These are phyloP conservation scores for Vidua chalybeata DNA, from an alignment of 2,113 vertebrate species.

Conservation along the genomic window DNA sequence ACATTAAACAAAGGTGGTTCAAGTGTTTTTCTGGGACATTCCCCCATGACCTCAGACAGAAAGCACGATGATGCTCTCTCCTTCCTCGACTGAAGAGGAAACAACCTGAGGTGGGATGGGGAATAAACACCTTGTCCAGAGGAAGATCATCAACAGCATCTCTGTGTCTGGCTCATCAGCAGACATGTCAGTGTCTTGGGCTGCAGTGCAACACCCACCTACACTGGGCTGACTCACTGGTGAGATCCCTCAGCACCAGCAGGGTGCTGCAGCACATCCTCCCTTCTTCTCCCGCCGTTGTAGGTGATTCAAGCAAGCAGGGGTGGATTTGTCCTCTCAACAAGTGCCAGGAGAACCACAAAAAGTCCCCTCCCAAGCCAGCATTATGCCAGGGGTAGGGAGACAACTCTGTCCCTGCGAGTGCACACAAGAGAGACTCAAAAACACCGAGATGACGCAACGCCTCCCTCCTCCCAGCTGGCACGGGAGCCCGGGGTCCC, in stretches of 20 bases:
- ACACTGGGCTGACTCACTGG: not conserved
- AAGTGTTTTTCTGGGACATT: not conserved
- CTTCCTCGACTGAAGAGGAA: not conserved
- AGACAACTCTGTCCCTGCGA: constrained; percentile 15
- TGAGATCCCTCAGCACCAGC: not conserved
- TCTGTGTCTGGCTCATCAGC: not conserved
- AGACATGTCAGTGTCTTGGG: not conserved
- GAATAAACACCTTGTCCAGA: not conserved
- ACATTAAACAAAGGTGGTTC: not conserved
- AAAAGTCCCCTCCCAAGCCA: not conserved
- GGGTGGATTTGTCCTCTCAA: not conserved
- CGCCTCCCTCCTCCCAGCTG: not conserved
- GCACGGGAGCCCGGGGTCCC: not conserved
- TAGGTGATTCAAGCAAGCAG: constrained; percentile 12
- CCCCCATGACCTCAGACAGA: not conserved
- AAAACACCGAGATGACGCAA: not conserved
- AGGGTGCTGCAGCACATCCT: not conserved
- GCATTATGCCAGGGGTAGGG: not conserved
- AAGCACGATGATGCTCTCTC: not conserved
- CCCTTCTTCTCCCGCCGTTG: fast-evolving
- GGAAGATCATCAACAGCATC: not conserved
- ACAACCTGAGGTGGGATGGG: not conserved
- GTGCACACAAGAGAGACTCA: not conserved
- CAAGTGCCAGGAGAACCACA: not conserved
- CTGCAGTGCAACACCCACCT: not conserved